Evolutionary conservation across 2,888 invertebrate genomes (phyloP).

Genomic region (Dynastes grantii): DNA sequence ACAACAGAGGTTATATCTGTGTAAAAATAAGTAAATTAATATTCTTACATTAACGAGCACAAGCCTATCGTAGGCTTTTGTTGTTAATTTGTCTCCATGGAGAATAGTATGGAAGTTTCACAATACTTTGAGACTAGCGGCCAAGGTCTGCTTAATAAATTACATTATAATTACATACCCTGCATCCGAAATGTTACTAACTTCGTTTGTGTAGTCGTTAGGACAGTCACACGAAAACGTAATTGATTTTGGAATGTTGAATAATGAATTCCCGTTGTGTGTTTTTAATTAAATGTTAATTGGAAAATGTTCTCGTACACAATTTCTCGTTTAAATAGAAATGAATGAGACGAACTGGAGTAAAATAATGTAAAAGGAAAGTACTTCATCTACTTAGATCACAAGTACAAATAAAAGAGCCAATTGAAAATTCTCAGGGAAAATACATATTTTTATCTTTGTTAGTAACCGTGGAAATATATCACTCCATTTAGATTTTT

Average conservation of each 20-base stretch:
- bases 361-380: too few species aligned
- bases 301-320: not conserved
- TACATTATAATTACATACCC: slow-evolving; percentile 14
- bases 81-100: not conserved
- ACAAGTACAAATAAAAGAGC: too few species aligned
- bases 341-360: too few species aligned
- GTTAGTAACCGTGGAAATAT: too few species aligned
- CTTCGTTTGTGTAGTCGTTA: too few species aligned
- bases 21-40: not conserved
- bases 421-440: too few species aligned
- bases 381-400: too few species aligned
- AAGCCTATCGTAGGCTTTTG: not conserved
- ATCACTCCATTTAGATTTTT: too few species aligned
- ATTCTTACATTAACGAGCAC: not conserved
- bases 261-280: not conserved
- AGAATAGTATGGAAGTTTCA: not conserved
- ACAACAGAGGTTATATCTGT: not conserved
- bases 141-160: slow-evolving; percentile 13
- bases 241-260: not conserved
- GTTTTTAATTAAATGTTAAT: not conserved
- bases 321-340: too few species aligned
- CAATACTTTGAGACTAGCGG: not conserved
- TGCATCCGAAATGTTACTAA: not conserved
- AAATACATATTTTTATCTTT: too few species aligned
- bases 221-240: too few species aligned